A percentile compares a stretch with the other conserved stretches of the same genome.
Conservation (phyloP, 1,140 invertebrate species). For the Bathynomus jamesi region DNA sequence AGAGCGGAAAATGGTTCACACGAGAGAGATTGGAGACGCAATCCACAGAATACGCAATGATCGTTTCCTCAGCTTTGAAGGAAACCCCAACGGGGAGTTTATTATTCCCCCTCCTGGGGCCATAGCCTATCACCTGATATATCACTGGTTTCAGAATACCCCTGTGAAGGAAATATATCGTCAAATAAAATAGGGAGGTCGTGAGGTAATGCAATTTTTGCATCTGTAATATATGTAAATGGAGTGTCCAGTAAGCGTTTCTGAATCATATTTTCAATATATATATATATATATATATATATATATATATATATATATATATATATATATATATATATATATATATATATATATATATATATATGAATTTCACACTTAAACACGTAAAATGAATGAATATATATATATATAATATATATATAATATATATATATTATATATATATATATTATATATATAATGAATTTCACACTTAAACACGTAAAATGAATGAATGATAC, state of each 20-base stretch:
- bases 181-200: not conserved
- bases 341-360: slow-evolving; percentile 6
- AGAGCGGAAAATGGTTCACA: slow-evolving; percentile 52
- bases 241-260: too few relatives aligned
- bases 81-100: not conserved
- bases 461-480: too few relatives aligned
- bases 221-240: too few relatives aligned
- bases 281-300: slow-evolving; percentile 11
- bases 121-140: not conserved
- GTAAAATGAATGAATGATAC: too few relatives aligned
- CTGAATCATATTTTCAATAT: not conserved
- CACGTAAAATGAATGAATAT: not conserved
- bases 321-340: slow-evolving; percentile 12
- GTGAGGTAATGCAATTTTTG: too few relatives aligned
- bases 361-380: not conserved
- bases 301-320: slow-evolving; percentile 5
- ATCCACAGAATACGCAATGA: slow-evolving; percentile 40
- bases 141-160: not conserved
- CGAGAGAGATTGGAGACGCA: slow-evolving; percentile 44
- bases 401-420: slow-evolving; percentile 7
- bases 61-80: slow-evolving; percentile 38
- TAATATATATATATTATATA: not conserved
- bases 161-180: not conserved
- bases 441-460: slow-evolving; percentile 8
- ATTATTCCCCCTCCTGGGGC: not conserved